A percentile compares a stretch with the other conserved stretches of the same genome.
Evolutionary conservation across 2,113 vertebrate species (phyloP).

Genomic region (Fukomys damarensis): DNA sequence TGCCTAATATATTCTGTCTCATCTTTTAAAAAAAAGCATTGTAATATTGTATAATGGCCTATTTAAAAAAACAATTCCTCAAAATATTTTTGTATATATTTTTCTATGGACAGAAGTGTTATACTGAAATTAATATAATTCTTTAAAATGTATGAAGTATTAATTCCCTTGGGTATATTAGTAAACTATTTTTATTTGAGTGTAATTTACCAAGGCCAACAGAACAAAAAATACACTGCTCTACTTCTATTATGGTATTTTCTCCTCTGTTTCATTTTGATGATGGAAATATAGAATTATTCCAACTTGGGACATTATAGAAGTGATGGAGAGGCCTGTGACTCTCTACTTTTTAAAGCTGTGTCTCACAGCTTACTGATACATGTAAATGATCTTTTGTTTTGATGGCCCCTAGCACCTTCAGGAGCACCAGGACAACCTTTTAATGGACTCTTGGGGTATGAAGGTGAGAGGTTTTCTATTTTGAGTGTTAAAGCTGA

Average conservation of each 20-base stretch:
- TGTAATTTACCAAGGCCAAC: slow-evolving; percentile 2
- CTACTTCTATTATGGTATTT: background rate
- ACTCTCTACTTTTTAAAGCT: slow-evolving; percentile 59
- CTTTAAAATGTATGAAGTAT: background rate
- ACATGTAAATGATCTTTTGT: slow-evolving; percentile 56
- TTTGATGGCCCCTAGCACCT: slow-evolving; percentile 63
- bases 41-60: background rate
- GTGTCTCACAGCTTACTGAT: slow-evolving; percentile 58
- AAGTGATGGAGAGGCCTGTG: slow-evolving; percentile 19
- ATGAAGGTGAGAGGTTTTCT: slow-evolving; percentile 68
- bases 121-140: slow-evolving; percentile 24
- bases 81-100: background rate
- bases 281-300: slow-evolving; percentile 60
- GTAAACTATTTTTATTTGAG: background rate
- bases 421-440: slow-evolving; percentile 24
- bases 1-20: too few species aligned
- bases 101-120: background rate
- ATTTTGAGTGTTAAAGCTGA: background rate
- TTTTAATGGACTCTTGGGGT: slow-evolving; percentile 69
- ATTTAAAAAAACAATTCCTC: background rate
- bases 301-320: slow-evolving; percentile 36
- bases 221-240: background rate
- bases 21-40: background rate
- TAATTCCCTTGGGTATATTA: slow-evolving; percentile 19
- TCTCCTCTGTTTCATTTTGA: slow-evolving; percentile 45